Evolutionary conservation across 1,140 invertebrate species (phyloP).

Genomic region (Heliconius nattereri): DNA sequence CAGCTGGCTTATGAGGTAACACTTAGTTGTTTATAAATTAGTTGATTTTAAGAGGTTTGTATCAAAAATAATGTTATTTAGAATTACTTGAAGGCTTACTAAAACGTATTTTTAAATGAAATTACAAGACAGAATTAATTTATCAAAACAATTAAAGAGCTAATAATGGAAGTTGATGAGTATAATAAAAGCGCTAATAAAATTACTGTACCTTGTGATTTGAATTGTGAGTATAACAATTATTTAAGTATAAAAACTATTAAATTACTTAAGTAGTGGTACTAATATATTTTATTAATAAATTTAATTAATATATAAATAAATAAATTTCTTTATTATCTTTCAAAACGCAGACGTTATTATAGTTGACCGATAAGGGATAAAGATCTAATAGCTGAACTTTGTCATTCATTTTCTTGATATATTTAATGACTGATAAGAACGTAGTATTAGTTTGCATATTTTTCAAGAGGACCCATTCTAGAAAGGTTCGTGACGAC

Average conservation of each 20-base stretch:
- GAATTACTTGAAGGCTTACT: no score
- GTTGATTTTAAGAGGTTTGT: no score
- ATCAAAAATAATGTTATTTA: no score
- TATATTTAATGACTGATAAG: neutral
- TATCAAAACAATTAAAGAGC: neutral
- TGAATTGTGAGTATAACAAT: neutral
- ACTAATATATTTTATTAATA: no score
- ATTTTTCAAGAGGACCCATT: neutral
- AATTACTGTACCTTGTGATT: neutral
- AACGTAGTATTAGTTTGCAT: neutral
- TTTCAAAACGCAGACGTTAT: neutral
- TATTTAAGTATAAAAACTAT: neutral
- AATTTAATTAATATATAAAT: no score
- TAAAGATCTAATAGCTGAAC: neutral
- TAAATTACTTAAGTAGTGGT: neutral
- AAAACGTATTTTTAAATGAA: no score
- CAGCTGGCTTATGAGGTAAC: neutral
- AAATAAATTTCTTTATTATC: neutral
- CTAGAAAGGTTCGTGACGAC: neutral
- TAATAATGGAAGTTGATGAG: slow-evolving; percentile 2
- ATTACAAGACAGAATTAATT: neutral
- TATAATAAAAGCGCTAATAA: neutral
- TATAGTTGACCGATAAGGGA: neutral
- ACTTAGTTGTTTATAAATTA: no score
- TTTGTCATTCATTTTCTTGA: neutral